Conservation (phyloP, 92 coral and sea anemone genomes). For the Epizoanthus ramosus region DNA sequence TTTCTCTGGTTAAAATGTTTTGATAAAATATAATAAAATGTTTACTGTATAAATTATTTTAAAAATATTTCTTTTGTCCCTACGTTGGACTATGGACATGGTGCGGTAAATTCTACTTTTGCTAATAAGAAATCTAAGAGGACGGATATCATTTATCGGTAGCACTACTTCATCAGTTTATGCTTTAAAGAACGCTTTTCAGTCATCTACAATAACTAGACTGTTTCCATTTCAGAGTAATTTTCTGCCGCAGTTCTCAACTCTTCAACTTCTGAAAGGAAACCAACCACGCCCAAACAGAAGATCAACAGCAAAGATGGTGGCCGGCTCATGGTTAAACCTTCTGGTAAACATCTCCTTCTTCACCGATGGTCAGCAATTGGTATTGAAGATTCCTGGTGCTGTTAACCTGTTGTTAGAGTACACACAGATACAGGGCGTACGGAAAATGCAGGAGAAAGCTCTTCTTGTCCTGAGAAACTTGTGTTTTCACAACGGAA, state of each 20-base stretch:
- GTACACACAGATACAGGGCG: conserved; percentile 53
- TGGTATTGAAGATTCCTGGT: conserved; percentile 81
- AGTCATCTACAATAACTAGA: no score
- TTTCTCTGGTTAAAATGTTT: no score
- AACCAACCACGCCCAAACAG: conserved; percentile 60
- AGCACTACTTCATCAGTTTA: no score
- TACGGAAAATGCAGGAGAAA: conserved; percentile 62
- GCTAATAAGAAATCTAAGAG: no score
- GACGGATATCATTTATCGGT: no score
- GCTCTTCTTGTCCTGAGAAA: conserved; percentile 91
- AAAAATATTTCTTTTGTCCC: no score
- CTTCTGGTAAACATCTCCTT: conserved; percentile 83
- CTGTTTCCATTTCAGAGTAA: conserved; percentile 66
- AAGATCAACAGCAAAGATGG: no score
- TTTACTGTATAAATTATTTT: no score
- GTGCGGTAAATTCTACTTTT: no score
- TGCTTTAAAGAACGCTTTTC: no score
- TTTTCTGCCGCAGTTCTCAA: conserved; percentile 84
- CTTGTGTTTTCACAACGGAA: conserved; percentile 87
- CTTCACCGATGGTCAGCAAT: conserved; percentile 92
- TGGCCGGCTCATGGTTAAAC: conserved; percentile 66
- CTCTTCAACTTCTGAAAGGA: conserved; percentile 75
- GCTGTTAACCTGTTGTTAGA: conserved; percentile 70
- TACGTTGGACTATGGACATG: no score
- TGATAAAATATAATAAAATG: no score